phyloP scores from a whole-genome alignment of 2,888 invertebrate genomes.

The Athripsodes cinereus region DNA sequence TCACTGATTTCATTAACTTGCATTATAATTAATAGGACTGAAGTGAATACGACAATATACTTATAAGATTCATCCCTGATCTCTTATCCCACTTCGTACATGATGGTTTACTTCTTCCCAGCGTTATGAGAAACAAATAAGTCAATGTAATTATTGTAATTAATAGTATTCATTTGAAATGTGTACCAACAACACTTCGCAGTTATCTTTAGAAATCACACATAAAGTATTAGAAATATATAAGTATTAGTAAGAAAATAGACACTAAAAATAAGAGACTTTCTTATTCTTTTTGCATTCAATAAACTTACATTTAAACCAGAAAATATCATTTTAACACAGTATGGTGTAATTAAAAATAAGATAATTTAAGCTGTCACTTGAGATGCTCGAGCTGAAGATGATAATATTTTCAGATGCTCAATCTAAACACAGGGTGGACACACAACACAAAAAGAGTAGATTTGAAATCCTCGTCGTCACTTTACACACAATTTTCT shows the following conservation, averaged over 20 bases:
- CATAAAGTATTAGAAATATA: too few relatives aligned
- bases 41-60: conserved; percentile 5
- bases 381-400: not conserved
- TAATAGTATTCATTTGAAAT: not conserved
- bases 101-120: conserved; percentile 13
- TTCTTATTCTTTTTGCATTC: too few relatives aligned
- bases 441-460: not conserved
- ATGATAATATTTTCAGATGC: not conserved
- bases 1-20: conserved; percentile 20
- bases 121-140: not conserved
- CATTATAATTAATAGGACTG: conserved; percentile 19
- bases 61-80: conserved; percentile 17
- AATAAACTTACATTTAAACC: too few relatives aligned
- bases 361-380: not conserved
- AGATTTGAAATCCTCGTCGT: not conserved
- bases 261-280: too few relatives aligned
- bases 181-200: conserved; percentile 9
- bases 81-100: conserved; percentile 20
- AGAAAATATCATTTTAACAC: conserved; percentile 8
- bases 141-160: not conserved
- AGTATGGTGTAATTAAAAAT: not conserved
- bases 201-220: conserved; percentile 1
- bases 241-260: too few relatives aligned
- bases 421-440: not conserved
- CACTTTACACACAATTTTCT: too few relatives aligned